A percentile compares a stretch with the other conserved stretches of the same genome.
These are phyloP conservation scores for Rhea pennata DNA, from an alignment of 2,113 vertebrate species.

Conservation along the genomic window DNA sequence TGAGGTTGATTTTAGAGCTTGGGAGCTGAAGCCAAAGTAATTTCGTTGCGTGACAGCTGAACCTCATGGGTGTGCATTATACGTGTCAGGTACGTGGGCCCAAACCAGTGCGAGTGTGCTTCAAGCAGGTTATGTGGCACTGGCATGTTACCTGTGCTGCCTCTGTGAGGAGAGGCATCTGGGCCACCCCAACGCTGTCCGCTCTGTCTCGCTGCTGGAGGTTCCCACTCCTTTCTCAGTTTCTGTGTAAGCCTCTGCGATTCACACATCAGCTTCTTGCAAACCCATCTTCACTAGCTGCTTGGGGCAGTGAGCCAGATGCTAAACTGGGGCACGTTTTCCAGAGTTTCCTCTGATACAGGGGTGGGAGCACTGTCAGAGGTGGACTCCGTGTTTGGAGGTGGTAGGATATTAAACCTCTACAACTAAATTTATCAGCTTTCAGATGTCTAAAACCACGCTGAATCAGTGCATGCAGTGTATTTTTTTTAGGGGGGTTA, in stretches of 20 bases:
- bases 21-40: neutral
- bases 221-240: neutral
- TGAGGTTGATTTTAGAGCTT: neutral
- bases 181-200: fast-evolving
- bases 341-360: neutral
- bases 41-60: neutral
- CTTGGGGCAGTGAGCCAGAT: neutral
- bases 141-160: neutral
- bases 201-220: neutral
- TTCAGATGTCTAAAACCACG: neutral
- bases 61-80: neutral
- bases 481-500: neutral
- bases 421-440: neutral
- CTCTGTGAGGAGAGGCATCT: neutral
- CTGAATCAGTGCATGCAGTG: neutral
- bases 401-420: neutral
- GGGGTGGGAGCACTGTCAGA: neutral
- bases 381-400: neutral
- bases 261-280: neutral
- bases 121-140: neutral
- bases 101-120: neutral
- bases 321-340: neutral
- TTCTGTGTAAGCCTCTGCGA: neutral
- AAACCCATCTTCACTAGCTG: neutral
- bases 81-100: fast-evolving